phyloP scores from a whole-genome alignment of 2,888 invertebrate genomes.

The Mimachlamys varia region DNA sequence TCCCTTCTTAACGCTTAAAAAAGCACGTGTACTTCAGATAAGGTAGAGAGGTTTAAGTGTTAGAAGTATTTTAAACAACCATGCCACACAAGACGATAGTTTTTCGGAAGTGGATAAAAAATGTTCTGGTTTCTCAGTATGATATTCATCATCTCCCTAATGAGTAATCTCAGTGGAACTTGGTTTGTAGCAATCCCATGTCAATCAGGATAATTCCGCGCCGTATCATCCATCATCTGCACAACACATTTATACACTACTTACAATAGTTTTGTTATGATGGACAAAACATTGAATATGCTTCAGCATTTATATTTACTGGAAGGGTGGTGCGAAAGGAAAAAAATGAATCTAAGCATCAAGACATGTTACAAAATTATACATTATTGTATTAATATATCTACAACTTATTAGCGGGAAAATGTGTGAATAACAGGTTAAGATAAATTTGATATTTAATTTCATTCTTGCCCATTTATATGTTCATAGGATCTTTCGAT shows the following conservation, averaged over 20 bases:
- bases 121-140: neutral
- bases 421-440: too few species aligned
- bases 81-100: neutral
- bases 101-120: constrained; percentile 12
- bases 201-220: neutral
- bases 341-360: too few species aligned
- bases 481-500: too few species aligned
- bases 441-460: too few species aligned
- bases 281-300: constrained; percentile 2
- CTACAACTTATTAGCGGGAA: too few species aligned
- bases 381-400: too few species aligned
- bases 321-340: too few species aligned
- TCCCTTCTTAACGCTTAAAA: constrained; percentile 1
- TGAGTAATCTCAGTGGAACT: neutral
- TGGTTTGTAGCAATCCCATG: constrained; percentile 1
- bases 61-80: neutral
- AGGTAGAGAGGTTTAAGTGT: constrained; percentile 27
- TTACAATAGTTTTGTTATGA: neutral
- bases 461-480: too few species aligned
- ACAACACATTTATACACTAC: constrained; percentile 11
- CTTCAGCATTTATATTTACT: neutral
- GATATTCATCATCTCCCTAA: constrained; percentile 6
- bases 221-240: constrained; percentile 3
- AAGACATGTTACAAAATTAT: too few species aligned
- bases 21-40: constrained; percentile 31